Evolutionary conservation across 2,888 invertebrate genomes (phyloP).

Genomic region (Notodonta ziczac): DNA sequence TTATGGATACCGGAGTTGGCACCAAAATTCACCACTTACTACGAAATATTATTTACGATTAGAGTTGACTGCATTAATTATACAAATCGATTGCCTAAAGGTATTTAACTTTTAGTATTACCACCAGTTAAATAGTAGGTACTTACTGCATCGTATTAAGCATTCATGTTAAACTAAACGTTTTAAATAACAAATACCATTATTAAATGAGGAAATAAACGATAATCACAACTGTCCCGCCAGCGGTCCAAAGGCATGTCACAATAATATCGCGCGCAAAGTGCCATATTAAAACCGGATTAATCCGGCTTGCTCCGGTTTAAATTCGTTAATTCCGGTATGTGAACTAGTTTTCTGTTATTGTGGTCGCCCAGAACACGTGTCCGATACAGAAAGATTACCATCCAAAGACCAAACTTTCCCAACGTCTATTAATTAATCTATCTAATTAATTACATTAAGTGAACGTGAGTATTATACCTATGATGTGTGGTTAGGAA

Average conservation of each 20-base stretch:
- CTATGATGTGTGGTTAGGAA: neutral
- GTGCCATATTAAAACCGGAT: conserved; percentile 29
- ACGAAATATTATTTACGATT: too few species aligned
- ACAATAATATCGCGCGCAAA: conserved; percentile 18
- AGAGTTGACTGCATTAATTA: too few species aligned
- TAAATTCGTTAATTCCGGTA: conserved; percentile 28
- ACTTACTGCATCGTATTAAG: too few species aligned
- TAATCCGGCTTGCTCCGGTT: conserved; percentile 25
- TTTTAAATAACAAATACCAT: neutral
- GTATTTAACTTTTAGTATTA: too few species aligned
- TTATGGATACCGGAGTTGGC: too few species aligned
- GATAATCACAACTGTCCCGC: conserved; percentile 11
- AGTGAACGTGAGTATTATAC: neutral
- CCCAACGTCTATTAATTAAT: too few species aligned
- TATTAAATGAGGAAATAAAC: conserved; percentile 7
- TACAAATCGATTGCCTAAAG: too few species aligned
- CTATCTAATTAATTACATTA: too few species aligned
- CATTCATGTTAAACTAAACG: neutral
- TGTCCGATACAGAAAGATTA: neutral
- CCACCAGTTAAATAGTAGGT: too few species aligned
- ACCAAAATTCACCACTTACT: too few species aligned
- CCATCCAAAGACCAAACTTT: too few species aligned
- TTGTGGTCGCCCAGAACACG: neutral
- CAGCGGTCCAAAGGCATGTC: conserved; percentile 12
- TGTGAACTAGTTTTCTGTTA: conserved; percentile 19